A percentile compares a stretch with the other conserved stretches of the same genome.
Conservation (phyloP, 2,888 invertebrate species). For the Carpatolechia fugitivella region DNA sequence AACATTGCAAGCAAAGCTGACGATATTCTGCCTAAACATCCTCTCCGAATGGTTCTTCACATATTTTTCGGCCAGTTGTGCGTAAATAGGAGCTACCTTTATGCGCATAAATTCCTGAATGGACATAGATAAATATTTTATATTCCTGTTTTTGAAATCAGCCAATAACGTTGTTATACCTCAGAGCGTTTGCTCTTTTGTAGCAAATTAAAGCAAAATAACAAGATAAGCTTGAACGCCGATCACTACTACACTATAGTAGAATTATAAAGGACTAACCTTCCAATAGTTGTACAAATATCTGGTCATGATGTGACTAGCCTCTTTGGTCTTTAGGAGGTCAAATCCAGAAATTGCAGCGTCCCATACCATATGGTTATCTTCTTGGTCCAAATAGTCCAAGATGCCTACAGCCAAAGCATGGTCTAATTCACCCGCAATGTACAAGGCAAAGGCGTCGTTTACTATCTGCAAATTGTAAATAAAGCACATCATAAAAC, state of each 20-base stretch:
- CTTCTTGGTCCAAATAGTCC: slow-evolving; percentile 53
- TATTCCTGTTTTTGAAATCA: too few species aligned
- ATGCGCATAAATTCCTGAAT: slow-evolving; percentile 55
- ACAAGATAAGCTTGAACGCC: too few species aligned
- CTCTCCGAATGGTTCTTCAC: slow-evolving; percentile 41
- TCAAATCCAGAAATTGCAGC: slow-evolving; percentile 55
- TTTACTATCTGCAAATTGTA: slow-evolving; percentile 58
- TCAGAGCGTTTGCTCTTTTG: too few species aligned
- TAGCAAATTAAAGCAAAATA: too few species aligned
- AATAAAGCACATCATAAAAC: too few species aligned
- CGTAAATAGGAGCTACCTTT: slow-evolving; percentile 49
- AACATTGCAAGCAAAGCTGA: slow-evolving; percentile 53
- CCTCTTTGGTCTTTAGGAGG: slow-evolving; percentile 47
- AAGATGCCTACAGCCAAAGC: slow-evolving; percentile 50
- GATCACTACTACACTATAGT: background rate
- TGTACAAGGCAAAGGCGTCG: slow-evolving; percentile 62
- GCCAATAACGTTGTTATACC: too few species aligned
- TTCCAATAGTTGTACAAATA: slow-evolving; percentile 60
- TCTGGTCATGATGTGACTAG: slow-evolving; percentile 49
- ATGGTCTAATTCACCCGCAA: slow-evolving; percentile 51
- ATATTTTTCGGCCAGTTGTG: slow-evolving; percentile 36
- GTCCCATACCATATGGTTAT: slow-evolving; percentile 58
- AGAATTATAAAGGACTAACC: slow-evolving; percentile 32
- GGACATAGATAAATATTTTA: too few species aligned
- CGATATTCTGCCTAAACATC: slow-evolving; percentile 46